These are phyloP conservation scores for Willisornis vidua DNA, from an alignment of 2,113 vertebrate genomes.

Conservation along the genomic window DNA sequence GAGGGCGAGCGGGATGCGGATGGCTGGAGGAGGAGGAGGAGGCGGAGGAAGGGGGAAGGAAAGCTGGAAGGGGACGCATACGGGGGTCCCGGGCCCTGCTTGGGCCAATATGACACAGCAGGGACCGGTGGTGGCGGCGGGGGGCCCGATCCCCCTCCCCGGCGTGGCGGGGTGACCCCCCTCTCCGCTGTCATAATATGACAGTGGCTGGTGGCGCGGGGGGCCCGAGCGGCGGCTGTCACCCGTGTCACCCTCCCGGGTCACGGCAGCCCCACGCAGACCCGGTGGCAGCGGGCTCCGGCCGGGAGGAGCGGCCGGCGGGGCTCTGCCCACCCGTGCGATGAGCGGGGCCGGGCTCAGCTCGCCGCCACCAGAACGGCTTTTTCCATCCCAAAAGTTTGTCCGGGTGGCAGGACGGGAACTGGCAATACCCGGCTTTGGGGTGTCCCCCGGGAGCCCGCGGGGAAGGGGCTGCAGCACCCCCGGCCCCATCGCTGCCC, in stretches of 20 bases:
- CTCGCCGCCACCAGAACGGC: neutral
- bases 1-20: conserved; percentile 5
- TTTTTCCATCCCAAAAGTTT: conserved; percentile 48
- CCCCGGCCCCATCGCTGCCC: accelerated
- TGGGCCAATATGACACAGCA: conserved; percentile 28
- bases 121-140: neutral
- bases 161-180: neutral
- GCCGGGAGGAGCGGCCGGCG: neutral
- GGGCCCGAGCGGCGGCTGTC: neutral
- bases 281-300: neutral
- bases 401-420: neutral
- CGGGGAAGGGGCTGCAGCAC: neutral
- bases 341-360: neutral
- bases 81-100: neutral
- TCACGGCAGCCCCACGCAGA: neutral
- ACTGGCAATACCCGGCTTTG: neutral
- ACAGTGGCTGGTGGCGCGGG: neutral
- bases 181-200: conserved; percentile 40
- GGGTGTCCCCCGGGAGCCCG: neutral
- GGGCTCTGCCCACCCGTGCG: neutral
- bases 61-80: neutral
- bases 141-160: neutral
- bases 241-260: neutral
- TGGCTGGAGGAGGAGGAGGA: neutral
- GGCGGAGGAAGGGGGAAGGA: neutral